phyloP scores from a whole-genome alignment of 2,888 invertebrate genomes.

The Apeira syringaria region DNA sequence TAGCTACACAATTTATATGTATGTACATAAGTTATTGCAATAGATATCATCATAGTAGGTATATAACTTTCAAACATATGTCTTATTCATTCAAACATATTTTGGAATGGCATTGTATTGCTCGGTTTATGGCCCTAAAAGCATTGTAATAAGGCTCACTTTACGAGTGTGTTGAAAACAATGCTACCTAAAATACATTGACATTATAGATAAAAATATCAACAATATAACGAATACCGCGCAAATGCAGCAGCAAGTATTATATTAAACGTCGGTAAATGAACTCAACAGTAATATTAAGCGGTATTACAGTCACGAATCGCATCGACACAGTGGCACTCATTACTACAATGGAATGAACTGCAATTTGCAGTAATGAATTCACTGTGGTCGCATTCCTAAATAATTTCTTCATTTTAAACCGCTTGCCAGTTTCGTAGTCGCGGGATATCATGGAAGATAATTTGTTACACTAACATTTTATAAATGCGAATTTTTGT shows the following conservation, averaged over 20 bases:
- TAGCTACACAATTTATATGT: no score
- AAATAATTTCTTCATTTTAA: constrained; percentile 63
- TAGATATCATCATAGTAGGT: no score
- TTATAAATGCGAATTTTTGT: no score
- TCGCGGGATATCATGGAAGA: constrained; percentile 15
- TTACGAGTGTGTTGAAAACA: no score
- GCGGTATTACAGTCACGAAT: constrained; percentile 66
- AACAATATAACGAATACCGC: constrained; percentile 7
- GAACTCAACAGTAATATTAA: constrained; percentile 53
- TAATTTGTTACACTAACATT: no score
- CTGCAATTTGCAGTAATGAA: constrained; percentile 69
- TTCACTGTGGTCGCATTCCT: constrained; percentile 52
- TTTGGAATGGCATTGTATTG: no score
- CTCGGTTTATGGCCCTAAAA: no score
- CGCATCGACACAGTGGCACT: constrained; percentile 50
- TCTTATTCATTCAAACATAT: no score
- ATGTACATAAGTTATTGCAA: no score
- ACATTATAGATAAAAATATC: neutral
- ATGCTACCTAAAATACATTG: no score
- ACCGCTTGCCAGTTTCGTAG: constrained; percentile 9
- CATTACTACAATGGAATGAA: constrained; percentile 65
- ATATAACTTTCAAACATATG: no score
- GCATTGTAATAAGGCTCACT: no score
- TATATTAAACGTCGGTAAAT: constrained; percentile 45
- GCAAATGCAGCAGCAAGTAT: constrained; percentile 11